These are phyloP conservation scores for Vimba vimba DNA, from an alignment of 2,113 vertebrate genomes.

Conservation along the genomic window DNA sequence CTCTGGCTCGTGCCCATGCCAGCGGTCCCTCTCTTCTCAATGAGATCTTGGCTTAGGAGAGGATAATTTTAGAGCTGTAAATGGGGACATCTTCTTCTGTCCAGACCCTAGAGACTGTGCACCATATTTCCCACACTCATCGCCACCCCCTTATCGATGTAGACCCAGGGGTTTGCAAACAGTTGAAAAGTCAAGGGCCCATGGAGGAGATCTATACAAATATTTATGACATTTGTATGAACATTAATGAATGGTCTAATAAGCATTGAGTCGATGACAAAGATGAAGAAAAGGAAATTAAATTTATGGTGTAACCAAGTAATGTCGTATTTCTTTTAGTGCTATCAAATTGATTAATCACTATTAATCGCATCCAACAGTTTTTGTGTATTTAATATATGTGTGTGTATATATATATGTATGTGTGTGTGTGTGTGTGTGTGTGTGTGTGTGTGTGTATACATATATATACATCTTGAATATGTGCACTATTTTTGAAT, in stretches of 20 bases:
- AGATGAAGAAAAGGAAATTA: not conserved
- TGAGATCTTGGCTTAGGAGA: constrained; percentile 26
- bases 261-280: not conserved
- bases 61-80: constrained; percentile 69
- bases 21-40: constrained; percentile 17
- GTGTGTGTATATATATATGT: no score
- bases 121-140: constrained; percentile 12
- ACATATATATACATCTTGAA: no score
- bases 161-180: not conserved
- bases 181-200: not conserved
- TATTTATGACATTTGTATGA: not conserved
- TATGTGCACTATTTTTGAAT: not conserved
- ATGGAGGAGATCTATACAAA: not conserved
- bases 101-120: constrained; percentile 51
- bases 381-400: no score
- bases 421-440: no score
- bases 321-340: no score
- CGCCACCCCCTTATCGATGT: not conserved
- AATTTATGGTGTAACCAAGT: not conserved
- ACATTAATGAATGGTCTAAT: not conserved
- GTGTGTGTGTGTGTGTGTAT: no score
- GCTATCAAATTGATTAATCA: no score
- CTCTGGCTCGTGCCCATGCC: constrained; percentile 9
- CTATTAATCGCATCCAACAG: no score
- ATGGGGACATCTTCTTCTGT: constrained; percentile 61